Base-by-base conservation (phyloP, 2,888 invertebrate species). In the Agrilus biguttatus region DNA sequence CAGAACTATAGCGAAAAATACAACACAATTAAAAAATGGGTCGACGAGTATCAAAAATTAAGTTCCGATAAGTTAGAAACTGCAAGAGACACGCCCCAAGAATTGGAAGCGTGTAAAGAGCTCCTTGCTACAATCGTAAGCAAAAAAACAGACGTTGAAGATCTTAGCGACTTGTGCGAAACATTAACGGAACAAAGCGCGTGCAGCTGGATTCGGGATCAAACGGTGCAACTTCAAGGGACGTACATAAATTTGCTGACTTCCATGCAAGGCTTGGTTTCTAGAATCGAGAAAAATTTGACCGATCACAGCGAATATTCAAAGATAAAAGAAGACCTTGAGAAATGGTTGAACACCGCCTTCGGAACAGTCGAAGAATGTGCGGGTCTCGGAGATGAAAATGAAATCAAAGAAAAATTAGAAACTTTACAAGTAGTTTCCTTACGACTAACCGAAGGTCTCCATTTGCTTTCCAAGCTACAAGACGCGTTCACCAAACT, bases 301-400 rank as follows among this genome's bases (percentile, higher is more conserved):
- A 84, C 87, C 0, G 91, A 92, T 61, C 90, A 91, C 58, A 88
- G 87, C 0, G 90, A 92, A 59, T 91, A 92, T 63, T 72, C 88
- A 7, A 87, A 87, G 55, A 86, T 87, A 14, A 88, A 89, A 58
- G 76, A 80, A 46, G 83, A 87, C 54, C 73, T 92, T 53, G 81
- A 86, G 50, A 74, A 78, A 45, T 95, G 93, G 93, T 68, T 91
- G 21, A 77, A 79, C 44, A 76, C 79, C 33, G 86, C 88, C 23
- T 83, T 84, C 52, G 83, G 84, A 28, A 80, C 83, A 5, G 77
- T 95, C 0, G 81, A 84, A 56, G 83, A 84, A 49, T 91, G 90
- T 53, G 74, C 80, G 44, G 85, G 84, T 35, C 81, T 82, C 38
- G 90, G 89, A 5, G 85, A 89, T 57, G 75, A 83, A 49, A 73